Percentiles rank a stretch among this genome's conserved stretches.
Conservation (phyloP, 2,888 invertebrate species). For the Dryobotodes eremita region DNA sequence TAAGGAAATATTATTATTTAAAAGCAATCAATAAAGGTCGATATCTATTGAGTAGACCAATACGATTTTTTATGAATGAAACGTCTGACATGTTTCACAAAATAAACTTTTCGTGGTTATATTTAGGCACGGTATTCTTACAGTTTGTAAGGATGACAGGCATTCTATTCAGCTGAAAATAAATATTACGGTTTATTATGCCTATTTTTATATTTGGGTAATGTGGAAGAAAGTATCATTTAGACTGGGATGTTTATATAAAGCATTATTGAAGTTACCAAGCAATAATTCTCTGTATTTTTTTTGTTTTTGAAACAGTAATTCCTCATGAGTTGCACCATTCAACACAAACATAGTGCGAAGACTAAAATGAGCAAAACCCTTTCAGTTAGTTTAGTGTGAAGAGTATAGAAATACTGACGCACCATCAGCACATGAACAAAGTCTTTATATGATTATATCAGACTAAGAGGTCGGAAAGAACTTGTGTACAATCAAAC, state of each 20-base stretch:
- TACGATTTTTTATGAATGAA: slow-evolving; percentile 13
- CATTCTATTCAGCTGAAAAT: slow-evolving; percentile 23
- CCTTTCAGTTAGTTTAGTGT: too few species aligned
- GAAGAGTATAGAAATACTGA: too few species aligned
- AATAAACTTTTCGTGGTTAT: too few species aligned
- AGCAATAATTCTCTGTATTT: too few species aligned
- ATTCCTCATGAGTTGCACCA: too few species aligned
- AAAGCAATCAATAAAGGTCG: background rate
- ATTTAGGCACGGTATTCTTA: slow-evolving; percentile 20
- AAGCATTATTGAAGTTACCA: background rate
- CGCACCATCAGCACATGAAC: too few species aligned
- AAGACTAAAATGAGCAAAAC: too few species aligned
- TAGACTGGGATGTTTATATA: background rate
- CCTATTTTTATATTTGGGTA: slow-evolving; percentile 10
- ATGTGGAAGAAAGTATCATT: background rate
- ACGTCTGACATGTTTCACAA: background rate
- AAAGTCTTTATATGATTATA: too few species aligned
- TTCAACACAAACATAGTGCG: too few species aligned
- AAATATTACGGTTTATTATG: background rate
- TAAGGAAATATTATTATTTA: background rate
- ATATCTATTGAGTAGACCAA: background rate
- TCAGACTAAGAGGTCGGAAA: too few species aligned
- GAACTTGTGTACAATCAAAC: too few species aligned
- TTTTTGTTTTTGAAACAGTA: too few species aligned
- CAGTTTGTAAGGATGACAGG: slow-evolving; percentile 19